phyloP scores from a whole-genome alignment of 2,113 vertebrate genomes.

The Hipposideros armiger region DNA sequence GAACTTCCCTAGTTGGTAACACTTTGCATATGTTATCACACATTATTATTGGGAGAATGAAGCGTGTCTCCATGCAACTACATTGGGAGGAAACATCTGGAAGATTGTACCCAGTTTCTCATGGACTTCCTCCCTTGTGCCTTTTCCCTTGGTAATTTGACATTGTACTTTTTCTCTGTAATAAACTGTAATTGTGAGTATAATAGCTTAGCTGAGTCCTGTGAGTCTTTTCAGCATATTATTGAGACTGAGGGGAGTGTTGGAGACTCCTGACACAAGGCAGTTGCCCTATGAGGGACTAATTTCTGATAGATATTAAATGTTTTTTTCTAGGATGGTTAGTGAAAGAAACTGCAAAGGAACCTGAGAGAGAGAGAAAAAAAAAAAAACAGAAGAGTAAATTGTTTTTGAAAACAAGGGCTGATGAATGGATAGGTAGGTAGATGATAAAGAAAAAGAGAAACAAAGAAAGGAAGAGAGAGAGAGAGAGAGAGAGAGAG shows the following conservation, averaged over 20 bases:
- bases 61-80: not conserved
- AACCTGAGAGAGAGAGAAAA: not conserved
- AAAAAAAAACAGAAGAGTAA: not conserved
- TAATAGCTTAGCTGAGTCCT: not conserved
- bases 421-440: not conserved
- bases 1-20: not conserved
- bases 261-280: not conserved
- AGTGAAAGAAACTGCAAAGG: not conserved
- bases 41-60: not conserved
- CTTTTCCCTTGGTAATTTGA: not conserved
- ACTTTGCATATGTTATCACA: not conserved
- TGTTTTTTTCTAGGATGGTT: not conserved
- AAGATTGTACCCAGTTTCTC: not conserved
- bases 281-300: not conserved
- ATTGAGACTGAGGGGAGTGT: not conserved
- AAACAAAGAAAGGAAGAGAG: fast-evolving
- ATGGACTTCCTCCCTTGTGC: not conserved
- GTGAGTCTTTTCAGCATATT: not conserved
- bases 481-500: too few relatives aligned
- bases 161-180: not conserved
- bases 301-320: not conserved
- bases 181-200: not conserved
- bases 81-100: not conserved
- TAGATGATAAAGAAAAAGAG: not conserved
- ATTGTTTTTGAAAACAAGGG: not conserved